phyloP scores from a whole-genome alignment of 2,113 vertebrate genomes.

The Ornithorhynchus anatinus region DNA sequence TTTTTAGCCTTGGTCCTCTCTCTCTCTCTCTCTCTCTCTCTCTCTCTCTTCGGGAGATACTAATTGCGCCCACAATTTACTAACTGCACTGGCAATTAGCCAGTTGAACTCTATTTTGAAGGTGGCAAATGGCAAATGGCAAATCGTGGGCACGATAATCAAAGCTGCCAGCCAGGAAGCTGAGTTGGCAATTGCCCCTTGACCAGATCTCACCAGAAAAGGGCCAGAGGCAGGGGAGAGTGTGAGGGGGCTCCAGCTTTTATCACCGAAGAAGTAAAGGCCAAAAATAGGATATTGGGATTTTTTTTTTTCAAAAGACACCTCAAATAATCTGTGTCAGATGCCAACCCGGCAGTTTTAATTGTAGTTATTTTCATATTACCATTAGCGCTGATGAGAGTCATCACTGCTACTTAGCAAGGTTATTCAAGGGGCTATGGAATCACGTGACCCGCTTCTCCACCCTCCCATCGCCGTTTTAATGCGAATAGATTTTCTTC shows the following conservation, averaged over 20 bases:
- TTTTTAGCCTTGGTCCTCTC: background rate
- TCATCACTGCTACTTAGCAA: constrained; percentile 1
- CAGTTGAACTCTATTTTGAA: constrained; percentile 47
- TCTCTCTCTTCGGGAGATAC: constrained; percentile 5
- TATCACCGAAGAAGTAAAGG: background rate
- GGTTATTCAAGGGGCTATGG: background rate
- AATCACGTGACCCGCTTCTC: too few relatives aligned
- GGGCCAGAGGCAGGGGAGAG: background rate
- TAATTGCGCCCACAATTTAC: constrained; percentile 52
- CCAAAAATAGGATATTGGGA: background rate
- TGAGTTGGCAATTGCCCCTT: constrained; percentile 6
- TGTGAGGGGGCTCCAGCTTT: background rate
- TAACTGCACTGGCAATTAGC: constrained; percentile 54
- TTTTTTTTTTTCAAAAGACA: background rate
- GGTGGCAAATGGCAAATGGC: constrained; percentile 48
- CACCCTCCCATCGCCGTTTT: too few relatives aligned
- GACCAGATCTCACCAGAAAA: background rate
- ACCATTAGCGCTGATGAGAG: background rate
- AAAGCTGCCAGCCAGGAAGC: background rate
- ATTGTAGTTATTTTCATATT: constrained; percentile 21
- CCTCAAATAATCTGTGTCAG: background rate
- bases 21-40: background rate
- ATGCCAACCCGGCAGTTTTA: background rate
- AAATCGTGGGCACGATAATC: constrained; percentile 39
- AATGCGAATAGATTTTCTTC: too few relatives aligned